phyloP scores from a whole-genome alignment of 2,797 vertebrate species.

The Anguilla pacifica region DNA sequence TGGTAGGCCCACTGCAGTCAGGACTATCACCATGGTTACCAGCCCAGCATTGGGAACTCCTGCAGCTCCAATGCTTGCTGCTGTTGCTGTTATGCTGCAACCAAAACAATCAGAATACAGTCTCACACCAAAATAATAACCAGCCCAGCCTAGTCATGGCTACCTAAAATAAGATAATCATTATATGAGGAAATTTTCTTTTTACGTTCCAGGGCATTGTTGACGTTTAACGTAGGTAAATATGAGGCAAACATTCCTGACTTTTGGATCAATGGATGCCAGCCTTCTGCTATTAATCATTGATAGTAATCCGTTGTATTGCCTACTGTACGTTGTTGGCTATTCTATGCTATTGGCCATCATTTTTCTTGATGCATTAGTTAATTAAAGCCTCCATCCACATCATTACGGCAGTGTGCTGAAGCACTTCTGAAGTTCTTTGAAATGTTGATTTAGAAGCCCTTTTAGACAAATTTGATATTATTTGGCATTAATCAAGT shows the following conservation, averaged over 20 bases:
- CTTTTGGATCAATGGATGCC: neutral
- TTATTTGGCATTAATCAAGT: neutral
- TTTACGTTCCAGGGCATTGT: neutral
- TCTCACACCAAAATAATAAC: constrained; percentile 6
- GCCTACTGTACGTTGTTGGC: neutral
- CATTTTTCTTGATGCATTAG: neutral
- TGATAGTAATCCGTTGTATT: neutral
- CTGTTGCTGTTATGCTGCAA: constrained; percentile 89
- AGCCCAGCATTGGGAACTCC: constrained; percentile 95
- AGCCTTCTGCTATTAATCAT: neutral
- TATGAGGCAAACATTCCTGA: neutral
- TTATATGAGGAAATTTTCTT: neutral
- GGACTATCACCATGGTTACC: constrained; percentile 97
- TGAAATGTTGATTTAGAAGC: neutral
- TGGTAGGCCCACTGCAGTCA: constrained; percentile 92
- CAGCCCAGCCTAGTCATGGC: constrained; percentile 4
- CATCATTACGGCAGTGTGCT: neutral
- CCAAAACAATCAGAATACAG: constrained; percentile 44
- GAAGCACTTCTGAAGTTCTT: neutral
- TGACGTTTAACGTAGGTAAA: neutral
- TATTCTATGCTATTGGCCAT: neutral
- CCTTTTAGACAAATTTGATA: neutral
- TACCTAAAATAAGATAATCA: neutral
- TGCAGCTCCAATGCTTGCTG: constrained; percentile 93
- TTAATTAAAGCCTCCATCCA: neutral